phyloP scores from a whole-genome alignment of 1,140 invertebrate species.

The Drosophila funebris region DNA sequence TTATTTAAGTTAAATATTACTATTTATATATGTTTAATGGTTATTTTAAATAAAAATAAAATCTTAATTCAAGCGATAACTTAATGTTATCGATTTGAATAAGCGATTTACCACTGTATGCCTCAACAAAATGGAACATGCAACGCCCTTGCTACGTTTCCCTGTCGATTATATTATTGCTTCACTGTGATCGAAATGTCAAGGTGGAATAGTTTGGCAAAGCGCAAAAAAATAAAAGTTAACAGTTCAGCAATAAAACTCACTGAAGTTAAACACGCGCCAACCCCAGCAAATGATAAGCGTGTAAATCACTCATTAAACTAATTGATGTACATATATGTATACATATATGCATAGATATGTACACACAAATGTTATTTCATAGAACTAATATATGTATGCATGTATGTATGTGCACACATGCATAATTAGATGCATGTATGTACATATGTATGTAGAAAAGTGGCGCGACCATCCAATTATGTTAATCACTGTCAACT shows the following conservation, averaged over 20 bases:
- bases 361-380: not conserved
- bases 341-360: slow-evolving; percentile 3
- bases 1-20: too few relatives aligned
- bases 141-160: not conserved
- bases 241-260: slow-evolving; percentile 50
- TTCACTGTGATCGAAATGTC: slow-evolving; percentile 7
- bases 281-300: slow-evolving; percentile 56
- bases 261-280: slow-evolving; percentile 68
- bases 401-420: not conserved
- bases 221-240: slow-evolving; percentile 31
- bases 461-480: slow-evolving; percentile 57
- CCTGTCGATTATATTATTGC: not conserved
- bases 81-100: not conserved
- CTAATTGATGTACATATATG: slow-evolving; percentile 39
- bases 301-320: slow-evolving; percentile 58
- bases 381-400: not conserved
- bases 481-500: slow-evolving; percentile 54
- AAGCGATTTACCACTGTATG: too few relatives aligned
- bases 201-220: slow-evolving; percentile 23
- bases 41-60: too few relatives aligned
- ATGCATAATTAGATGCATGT: not conserved
- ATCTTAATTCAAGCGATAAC: too few relatives aligned
- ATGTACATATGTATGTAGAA: not conserved
- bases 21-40: too few relatives aligned
- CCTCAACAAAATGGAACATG: not conserved